These are phyloP conservation scores for Rhadinocentrus ornatus DNA, from an alignment of 2,797 vertebrate genomes.

Conservation along the genomic window DNA sequence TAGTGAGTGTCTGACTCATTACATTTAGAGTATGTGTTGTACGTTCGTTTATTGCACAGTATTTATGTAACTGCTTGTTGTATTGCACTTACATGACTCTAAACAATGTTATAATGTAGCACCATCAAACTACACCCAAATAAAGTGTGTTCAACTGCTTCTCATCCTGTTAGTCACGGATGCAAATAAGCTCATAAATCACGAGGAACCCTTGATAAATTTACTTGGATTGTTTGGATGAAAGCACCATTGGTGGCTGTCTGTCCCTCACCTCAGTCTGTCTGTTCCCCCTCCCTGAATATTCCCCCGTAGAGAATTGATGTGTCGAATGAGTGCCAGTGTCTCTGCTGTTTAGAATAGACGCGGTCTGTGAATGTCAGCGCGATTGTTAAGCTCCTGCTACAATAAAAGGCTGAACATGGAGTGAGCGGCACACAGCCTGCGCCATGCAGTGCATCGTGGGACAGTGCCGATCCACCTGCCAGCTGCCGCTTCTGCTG, in stretches of 20 bases:
- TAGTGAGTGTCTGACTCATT: slow-evolving; percentile 11
- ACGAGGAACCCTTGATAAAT: not conserved
- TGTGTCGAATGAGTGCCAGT: slow-evolving; percentile 27
- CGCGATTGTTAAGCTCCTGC: slow-evolving; percentile 43
- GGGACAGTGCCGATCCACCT: slow-evolving; percentile 67
- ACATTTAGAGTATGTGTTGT: slow-evolving; percentile 12
- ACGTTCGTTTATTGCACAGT: slow-evolving; percentile 3
- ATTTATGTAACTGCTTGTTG: slow-evolving; percentile 1
- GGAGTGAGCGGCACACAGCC: slow-evolving; percentile 27
- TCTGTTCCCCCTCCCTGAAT: not conserved
- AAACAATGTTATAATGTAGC: not conserved
- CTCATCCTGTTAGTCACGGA: not conserved
- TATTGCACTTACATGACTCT: not conserved
- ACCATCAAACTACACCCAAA: not conserved
- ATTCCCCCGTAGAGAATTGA: slow-evolving; percentile 18
- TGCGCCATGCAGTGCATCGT: slow-evolving; percentile 54
- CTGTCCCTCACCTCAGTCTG: not conserved
- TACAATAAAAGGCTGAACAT: slow-evolving; percentile 60
- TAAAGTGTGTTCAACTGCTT: not conserved
- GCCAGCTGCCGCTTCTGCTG: slow-evolving; percentile 77
- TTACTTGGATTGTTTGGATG: not conserved
- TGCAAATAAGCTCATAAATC: not conserved
- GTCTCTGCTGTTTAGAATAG: slow-evolving; percentile 38
- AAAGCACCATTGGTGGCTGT: not conserved
- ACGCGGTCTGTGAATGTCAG: slow-evolving; percentile 28